A percentile compares a stretch with the other conserved stretches of the same genome.
Evolutionary conservation across 1,140 invertebrate species (phyloP).

Genomic region (Lutraria rhynchaena): DNA sequence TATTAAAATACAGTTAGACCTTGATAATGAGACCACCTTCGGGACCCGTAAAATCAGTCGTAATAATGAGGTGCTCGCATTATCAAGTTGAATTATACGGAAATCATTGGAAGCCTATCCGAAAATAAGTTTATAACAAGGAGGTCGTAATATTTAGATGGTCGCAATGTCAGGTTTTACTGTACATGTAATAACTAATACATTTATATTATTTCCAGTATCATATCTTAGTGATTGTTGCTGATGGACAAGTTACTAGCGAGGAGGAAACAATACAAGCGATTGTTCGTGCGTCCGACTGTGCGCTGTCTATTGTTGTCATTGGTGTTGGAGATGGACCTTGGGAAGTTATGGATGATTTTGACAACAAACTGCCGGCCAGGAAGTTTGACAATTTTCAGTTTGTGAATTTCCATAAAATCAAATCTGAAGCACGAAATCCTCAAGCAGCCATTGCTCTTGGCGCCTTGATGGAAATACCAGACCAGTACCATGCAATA

Average conservation of each 20-base stretch:
- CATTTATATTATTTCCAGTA: constrained; percentile 78
- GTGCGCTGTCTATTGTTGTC: constrained; percentile 84
- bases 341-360: constrained; percentile 83
- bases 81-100: background rate
- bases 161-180: too few species aligned
- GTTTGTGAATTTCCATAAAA: constrained; percentile 82
- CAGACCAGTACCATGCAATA: constrained; percentile 83
- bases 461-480: constrained; percentile 83
- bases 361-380: constrained; percentile 83
- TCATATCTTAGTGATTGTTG: constrained; percentile 83
- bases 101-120: background rate
- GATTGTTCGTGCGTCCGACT: constrained; percentile 83
- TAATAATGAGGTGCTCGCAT: too few species aligned
- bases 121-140: too few species aligned
- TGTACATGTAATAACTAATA: too few species aligned
- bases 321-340: too few species aligned
- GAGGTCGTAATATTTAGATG: too few species aligned
- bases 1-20: too few species aligned
- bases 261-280: constrained; percentile 81
- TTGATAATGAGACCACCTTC: too few species aligned
- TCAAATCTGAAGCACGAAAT: constrained; percentile 67
- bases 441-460: constrained; percentile 81
- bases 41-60: too few species aligned
- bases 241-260: constrained; percentile 83
- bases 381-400: constrained; percentile 83